These are phyloP conservation scores for Rhagonycha fulva DNA, from an alignment of 2,888 invertebrate species.

Conservation along the genomic window DNA sequence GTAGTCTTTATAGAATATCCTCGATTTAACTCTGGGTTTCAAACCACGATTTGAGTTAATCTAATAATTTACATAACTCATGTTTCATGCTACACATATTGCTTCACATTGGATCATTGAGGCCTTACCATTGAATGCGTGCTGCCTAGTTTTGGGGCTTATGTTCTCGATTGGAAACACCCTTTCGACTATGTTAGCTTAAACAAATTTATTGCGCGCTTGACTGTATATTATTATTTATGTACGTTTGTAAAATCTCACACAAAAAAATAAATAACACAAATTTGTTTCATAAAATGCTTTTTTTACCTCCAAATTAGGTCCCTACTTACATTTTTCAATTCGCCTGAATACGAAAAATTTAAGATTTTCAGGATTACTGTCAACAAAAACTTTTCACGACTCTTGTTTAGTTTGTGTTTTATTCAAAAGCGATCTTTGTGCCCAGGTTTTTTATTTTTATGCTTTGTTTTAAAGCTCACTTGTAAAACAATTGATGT, in stretches of 20 bases:
- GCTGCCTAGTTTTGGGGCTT: conserved; percentile 1
- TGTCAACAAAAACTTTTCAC: neutral
- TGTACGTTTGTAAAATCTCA: neutral
- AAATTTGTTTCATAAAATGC: neutral
- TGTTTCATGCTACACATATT: conserved; percentile 13
- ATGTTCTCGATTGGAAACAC: conserved; percentile 8
- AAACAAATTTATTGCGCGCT: neutral
- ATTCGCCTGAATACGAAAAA: neutral
- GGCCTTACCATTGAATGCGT: conserved; percentile 6
- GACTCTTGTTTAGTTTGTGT: neutral
- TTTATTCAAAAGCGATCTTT: neutral
- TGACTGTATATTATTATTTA: neutral
- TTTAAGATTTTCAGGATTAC: neutral
- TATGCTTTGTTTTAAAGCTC: neutral
- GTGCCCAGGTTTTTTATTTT: neutral
- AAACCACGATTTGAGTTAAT: conserved; percentile 12
- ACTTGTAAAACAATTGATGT: neutral
- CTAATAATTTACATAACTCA: conserved; percentile 13
- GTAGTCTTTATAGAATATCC: neutral
- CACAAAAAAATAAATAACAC: neutral
- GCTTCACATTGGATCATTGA: conserved; percentile 1
- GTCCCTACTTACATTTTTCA: neutral
- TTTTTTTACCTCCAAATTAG: neutral
- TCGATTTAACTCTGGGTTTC: conserved; percentile 5
- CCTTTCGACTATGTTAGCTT: neutral